Conservation (phyloP, 2,113 vertebrate genomes). For the Montifringilla adamsi region DNA sequence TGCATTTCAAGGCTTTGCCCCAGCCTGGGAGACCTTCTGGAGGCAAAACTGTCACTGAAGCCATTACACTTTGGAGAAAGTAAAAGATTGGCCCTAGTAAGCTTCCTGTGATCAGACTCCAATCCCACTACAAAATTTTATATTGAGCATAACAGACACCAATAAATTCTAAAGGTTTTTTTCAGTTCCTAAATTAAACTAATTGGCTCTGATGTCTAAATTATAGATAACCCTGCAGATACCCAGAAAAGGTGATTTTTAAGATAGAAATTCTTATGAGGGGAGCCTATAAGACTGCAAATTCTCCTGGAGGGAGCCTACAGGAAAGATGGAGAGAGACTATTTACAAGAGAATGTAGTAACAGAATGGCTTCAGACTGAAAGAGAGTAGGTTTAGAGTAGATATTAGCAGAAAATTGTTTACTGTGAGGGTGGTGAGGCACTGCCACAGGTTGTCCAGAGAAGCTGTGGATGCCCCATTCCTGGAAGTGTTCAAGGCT, state of each 20-base stretch:
- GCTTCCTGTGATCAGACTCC: neutral
- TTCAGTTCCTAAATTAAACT: neutral
- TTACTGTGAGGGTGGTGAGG: neutral
- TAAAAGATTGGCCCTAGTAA: neutral
- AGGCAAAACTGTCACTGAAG: constrained; percentile 8
- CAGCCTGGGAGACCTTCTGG: neutral
- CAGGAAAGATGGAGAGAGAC: neutral
- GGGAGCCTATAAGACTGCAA: neutral
- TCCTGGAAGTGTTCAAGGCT: neutral
- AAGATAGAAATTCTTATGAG: neutral
- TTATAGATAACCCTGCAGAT: neutral
- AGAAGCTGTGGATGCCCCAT: accelerated
- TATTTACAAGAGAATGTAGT: neutral
- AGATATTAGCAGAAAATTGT: neutral
- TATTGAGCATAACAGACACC: neutral
- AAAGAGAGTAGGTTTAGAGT: neutral
- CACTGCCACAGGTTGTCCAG: neutral
- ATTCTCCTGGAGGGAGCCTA: neutral
- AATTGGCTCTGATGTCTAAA: neutral
- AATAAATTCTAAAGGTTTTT: neutral
- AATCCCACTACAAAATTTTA: neutral
- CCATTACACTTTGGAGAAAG: neutral
- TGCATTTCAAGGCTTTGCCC: neutral
- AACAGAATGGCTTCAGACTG: neutral
- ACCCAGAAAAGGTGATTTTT: neutral